phyloP scores from a whole-genome alignment of 2,888 invertebrate species.

The Mactromeris polynyma region DNA sequence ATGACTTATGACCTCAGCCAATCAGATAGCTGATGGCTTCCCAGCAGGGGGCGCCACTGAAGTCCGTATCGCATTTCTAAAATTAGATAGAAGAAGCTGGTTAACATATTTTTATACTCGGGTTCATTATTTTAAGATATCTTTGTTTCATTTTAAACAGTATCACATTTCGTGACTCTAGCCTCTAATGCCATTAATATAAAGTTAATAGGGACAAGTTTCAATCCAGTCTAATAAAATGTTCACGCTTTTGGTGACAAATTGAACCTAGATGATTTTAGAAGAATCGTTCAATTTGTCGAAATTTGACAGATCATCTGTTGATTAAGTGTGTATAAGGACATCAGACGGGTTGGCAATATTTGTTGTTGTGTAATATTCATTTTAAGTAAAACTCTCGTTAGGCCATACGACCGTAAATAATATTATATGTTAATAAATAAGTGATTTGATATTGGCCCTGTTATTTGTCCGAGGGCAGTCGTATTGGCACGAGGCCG shows the following conservation, averaged over 20 bases:
- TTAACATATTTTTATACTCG: constrained; percentile 48
- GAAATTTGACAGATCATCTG: background rate
- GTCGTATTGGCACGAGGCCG: no score
- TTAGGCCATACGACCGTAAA: no score
- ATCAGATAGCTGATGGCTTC: constrained; percentile 33
- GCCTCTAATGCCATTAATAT: constrained; percentile 31
- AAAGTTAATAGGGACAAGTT: background rate
- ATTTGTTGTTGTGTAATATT: background rate
- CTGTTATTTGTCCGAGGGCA: no score
- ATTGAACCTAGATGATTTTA: background rate
- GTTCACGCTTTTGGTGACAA: background rate
- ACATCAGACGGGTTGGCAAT: no score
- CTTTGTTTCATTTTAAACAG: constrained; percentile 43
- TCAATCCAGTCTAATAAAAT: background rate
- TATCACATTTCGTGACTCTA: constrained; percentile 47
- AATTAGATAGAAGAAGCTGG: constrained; percentile 41
- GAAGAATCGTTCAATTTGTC: background rate
- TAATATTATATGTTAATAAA: no score
- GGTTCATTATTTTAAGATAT: constrained; percentile 52
- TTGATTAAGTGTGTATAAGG: background rate
- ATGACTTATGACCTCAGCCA: constrained; percentile 58
- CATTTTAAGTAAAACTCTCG: no score
- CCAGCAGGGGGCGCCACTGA: constrained; percentile 53
- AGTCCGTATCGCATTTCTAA: constrained; percentile 54
- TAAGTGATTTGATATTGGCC: no score